These are phyloP conservation scores for Drosophila neonasuta DNA, from an alignment of 2,888 invertebrate genomes.

Conservation along the genomic window DNA sequence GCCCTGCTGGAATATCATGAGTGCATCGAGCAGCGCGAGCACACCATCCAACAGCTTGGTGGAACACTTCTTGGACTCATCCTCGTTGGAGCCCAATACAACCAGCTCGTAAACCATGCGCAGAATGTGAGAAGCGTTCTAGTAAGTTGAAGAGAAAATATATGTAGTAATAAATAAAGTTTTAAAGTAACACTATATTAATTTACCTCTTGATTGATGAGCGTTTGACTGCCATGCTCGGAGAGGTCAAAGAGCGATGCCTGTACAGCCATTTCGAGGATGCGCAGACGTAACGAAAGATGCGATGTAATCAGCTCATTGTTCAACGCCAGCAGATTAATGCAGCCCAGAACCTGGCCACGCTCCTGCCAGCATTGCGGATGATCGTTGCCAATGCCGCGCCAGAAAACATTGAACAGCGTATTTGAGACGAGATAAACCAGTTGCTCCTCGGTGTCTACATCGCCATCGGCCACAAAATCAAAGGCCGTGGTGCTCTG, in stretches of 20 bases:
- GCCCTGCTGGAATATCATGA: constrained; percentile 84
- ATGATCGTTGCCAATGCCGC: constrained; percentile 84
- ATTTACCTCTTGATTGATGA: constrained; percentile 82
- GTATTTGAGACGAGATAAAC: constrained; percentile 84
- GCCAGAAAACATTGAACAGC: constrained; percentile 85
- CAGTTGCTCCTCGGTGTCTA: constrained; percentile 84
- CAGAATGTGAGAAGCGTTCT: constrained; percentile 84
- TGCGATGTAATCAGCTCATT: constrained; percentile 84
- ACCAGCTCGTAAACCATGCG: constrained; percentile 85
- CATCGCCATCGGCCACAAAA: constrained; percentile 79
- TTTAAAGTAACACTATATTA: too few relatives aligned
- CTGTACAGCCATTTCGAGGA: constrained; percentile 85
- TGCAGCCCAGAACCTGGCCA: constrained; percentile 85
- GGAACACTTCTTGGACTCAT: constrained; percentile 83
- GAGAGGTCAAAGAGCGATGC: constrained; percentile 84
- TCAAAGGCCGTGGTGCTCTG: constrained; percentile 72
- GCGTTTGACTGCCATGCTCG: constrained; percentile 82
- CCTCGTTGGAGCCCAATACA: constrained; percentile 83
- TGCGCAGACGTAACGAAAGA: constrained; percentile 83
- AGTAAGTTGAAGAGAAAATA: neutral
- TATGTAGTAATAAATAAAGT: neutral
- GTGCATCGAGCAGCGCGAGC: constrained; percentile 83
- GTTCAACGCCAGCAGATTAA: constrained; percentile 84
- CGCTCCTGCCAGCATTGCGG: constrained; percentile 85
- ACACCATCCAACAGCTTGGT: constrained; percentile 84